These are phyloP conservation scores for Drosophila ercepeae DNA, from an alignment of 1,140 invertebrate genomes.

Conservation along the genomic window DNA sequence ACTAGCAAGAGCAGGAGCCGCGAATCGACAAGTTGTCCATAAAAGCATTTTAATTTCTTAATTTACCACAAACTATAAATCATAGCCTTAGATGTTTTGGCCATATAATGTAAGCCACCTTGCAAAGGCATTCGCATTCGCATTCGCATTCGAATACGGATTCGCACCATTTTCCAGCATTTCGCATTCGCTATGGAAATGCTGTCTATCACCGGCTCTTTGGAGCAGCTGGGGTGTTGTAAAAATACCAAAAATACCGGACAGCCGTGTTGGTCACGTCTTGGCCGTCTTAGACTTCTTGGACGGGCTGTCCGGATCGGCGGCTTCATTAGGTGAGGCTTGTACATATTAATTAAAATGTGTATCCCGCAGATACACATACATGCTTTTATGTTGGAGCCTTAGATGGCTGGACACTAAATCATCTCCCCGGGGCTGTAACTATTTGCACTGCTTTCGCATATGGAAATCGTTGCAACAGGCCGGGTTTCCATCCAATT, in stretches of 20 bases:
- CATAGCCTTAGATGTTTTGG: constrained; percentile 70
- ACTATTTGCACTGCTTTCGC: constrained; percentile 64
- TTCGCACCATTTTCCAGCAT: constrained; percentile 66
- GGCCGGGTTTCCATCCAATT: constrained; percentile 23
- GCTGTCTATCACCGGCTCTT: constrained; percentile 10
- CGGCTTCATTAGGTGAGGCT: constrained; percentile 75
- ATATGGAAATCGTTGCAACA: constrained; percentile 62
- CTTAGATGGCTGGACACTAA: constrained; percentile 59
- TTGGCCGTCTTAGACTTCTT: constrained; percentile 13
- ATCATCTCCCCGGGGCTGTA: constrained; percentile 61
- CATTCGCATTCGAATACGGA: constrained; percentile 52
- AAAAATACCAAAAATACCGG: constrained; percentile 79
- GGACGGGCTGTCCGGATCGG: constrained; percentile 28
- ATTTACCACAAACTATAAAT: constrained; percentile 79
- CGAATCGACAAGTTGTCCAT: constrained; percentile 46
- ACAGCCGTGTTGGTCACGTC: constrained; percentile 64
- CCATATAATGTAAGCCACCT: constrained; percentile 75
- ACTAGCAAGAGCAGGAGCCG: background rate
- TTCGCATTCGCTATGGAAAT: constrained; percentile 62
- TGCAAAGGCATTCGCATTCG: constrained; percentile 52
- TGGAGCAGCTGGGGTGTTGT: constrained; percentile 58
- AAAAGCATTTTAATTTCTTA: constrained; percentile 82
- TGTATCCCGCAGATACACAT: constrained; percentile 55
- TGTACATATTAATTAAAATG: constrained; percentile 80
- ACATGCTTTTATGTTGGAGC: constrained; percentile 27